Base-by-base conservation (phyloP, 2,888 invertebrate genomes). In the Trichopoda pennipes region DNA sequence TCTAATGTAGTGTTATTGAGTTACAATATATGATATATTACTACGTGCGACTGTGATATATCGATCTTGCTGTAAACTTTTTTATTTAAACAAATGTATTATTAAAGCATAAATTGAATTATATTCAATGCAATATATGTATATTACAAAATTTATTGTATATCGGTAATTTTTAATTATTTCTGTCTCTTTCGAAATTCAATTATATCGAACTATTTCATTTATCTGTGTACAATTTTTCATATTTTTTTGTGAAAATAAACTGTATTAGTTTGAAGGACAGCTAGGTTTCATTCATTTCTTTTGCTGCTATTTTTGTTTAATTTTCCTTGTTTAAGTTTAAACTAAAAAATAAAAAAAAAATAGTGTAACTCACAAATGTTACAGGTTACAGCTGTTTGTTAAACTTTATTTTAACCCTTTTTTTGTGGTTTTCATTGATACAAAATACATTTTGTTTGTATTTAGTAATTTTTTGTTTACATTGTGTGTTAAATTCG, bases 371-470 rank as follows among this genome's bases (percentile, higher is more conserved):
- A 81, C 47, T 63, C 68, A 69, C 64, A 73, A 53, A 44, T 78
- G 77, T 69, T 53, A 74, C 63, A 70, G 63, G 73, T 77, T 81
- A 81, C 81, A 81, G 77, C 68, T 81, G 81, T 77, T 81, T 66
- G 47, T 72, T 75, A 38, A 66, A 47, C n/a, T 53, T 21, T 38
- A 74, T 44, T 28, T 81, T 74, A 81, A 73, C 81, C 81, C 77
- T 81, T 81, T 81, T n/a, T 60, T 16, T 68, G 70, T 42, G 75
- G 63, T 64, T 75, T 75, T 63, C 49, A 58, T 12, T 19, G 23
- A 12, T 2, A 28, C 28, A 58, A 47, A 49, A 47, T 28, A 69
- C 70, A 38, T 80, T 72, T 64, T 66, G 28, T 47, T 38, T 73
- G 7, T 10, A 53, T 16, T 14, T 56, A 35, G 21, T 44, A 74